Conservation (phyloP, 2,888 invertebrate species). For the Eupithecia exiguata region DNA sequence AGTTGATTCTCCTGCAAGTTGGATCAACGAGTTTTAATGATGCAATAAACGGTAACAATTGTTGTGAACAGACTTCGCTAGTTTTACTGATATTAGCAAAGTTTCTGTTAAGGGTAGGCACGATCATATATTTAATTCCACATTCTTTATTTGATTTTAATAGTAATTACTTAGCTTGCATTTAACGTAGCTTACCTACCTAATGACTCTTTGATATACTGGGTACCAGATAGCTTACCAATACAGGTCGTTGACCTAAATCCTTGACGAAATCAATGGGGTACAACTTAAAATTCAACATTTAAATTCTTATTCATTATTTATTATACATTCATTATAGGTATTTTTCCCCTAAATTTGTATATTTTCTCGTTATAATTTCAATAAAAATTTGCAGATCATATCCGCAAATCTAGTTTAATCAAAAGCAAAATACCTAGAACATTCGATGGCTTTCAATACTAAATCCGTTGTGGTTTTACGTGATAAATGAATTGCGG, state of each 20-base stretch:
- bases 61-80: constrained; percentile 38
- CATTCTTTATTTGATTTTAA: neutral
- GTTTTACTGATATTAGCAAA: constrained; percentile 45
- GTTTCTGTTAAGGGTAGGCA: constrained; percentile 29
- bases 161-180: neutral
- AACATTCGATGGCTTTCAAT: constrained; percentile 8
- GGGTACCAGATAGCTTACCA: too few species aligned
- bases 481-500: constrained; percentile 9
- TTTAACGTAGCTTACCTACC: too few species aligned
- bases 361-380: too few species aligned
- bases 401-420: neutral
- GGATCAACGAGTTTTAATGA: constrained; percentile 46
- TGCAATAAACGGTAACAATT: constrained; percentile 46
- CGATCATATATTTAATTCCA: neutral
- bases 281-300: too few species aligned
- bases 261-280: too few species aligned
- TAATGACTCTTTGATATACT: too few species aligned
- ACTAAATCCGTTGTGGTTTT: neutral
- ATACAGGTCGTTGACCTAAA: too few species aligned
- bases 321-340: too few species aligned
- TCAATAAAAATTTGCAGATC: neutral
- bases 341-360: too few species aligned
- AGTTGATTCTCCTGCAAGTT: constrained; percentile 21
- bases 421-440: neutral
- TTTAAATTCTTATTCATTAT: too few species aligned